Base-by-base conservation (phyloP, 2,113 vertebrate genomes). In the Pyxicephalus adspersus region DNA sequence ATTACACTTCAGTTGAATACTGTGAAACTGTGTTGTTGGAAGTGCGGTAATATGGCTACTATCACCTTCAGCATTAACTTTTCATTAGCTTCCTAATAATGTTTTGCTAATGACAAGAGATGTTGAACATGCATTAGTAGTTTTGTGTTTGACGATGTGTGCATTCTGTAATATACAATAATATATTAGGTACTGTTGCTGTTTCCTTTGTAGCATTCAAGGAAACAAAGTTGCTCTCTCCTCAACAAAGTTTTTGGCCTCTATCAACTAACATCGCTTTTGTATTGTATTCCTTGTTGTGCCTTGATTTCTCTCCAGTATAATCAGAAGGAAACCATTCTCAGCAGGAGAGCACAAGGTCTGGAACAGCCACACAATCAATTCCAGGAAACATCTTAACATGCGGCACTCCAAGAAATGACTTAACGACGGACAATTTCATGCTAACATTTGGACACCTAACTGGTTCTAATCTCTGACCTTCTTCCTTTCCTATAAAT, bases 281-380 rank as follows among this genome's bases (percentile, higher is more conserved):
- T 73, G 55, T 73, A 28, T 73, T 74, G 54, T 74, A 31, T 74
- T 74, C 31, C 54, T 60, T 60, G 51, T 54, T 29, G 68, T 72
- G 50, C 68, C 25, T 72, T 72, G 71, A 74, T 74, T 74, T 22
- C 29, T 52, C 13, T 74, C 71, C 71, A 74, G 58, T 55, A 58
- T 55, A 74, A 74, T 74, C 54, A 60, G 71, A 74, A 74, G 54
- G 54, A 74, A 74, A 74, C 71, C 71, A 74, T 74, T 74, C 71
- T 60, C 71, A 74, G 71, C 55, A 22, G 71, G 71, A 74, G 71
- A 74, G 71, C 54, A 74, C 23, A 19, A n/a, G 71, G 70, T 73
- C 70, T 73, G 71, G 71, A 60, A 74, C 54, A 74, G 26, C 55
- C 54, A 11, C 71, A 54, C 54, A 58, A 74, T 74, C 55, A 57